phyloP scores from a whole-genome alignment of 2,888 invertebrate genomes.

The Protodeltote pygarga region DNA sequence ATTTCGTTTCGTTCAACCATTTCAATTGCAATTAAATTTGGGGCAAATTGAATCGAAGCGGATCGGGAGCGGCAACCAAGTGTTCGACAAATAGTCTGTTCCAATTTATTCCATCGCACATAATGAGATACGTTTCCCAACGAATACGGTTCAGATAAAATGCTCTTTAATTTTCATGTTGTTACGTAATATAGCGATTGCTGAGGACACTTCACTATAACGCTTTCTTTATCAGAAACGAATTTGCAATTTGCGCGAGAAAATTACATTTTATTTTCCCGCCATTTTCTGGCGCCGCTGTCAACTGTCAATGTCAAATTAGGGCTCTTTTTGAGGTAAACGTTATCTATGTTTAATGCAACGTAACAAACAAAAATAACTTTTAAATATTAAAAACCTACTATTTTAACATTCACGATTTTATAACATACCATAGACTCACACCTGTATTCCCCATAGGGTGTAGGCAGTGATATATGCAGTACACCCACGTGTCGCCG shows the following conservation, averaged over 20 bases:
- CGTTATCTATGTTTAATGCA: too few relatives aligned
- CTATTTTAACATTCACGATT: too few relatives aligned
- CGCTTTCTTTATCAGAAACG: conserved; percentile 43
- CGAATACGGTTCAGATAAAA: conserved; percentile 71
- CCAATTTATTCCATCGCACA: conserved; percentile 79
- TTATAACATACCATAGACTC: too few relatives aligned
- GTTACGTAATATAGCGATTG: conserved; percentile 60
- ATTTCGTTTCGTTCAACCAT: conserved; percentile 73
- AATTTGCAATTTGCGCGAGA: conserved; percentile 40
- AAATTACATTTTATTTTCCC: conserved; percentile 37
- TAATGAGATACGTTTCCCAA: conserved; percentile 80
- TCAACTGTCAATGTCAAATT: conserved; percentile 39
- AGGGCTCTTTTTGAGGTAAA: conserved; percentile 14
- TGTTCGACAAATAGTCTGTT: conserved; percentile 82
- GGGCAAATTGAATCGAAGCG: conserved; percentile 78
- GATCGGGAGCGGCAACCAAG: conserved; percentile 74
- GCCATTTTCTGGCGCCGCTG: conserved; percentile 24
- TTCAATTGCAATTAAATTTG: conserved; percentile 84
- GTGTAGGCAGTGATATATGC: too few relatives aligned
- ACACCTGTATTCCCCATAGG: too few relatives aligned
- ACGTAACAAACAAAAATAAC: too few relatives aligned
- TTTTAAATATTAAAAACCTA: too few relatives aligned
- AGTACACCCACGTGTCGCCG: too few relatives aligned
- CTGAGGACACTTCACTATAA: conserved; percentile 51
- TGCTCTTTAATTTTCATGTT: conserved; percentile 72